Evolutionary conservation across 2,888 invertebrate species (phyloP), one percentile per base, ranked within the genome.

Genomic region (Netelia inedita): DNA sequence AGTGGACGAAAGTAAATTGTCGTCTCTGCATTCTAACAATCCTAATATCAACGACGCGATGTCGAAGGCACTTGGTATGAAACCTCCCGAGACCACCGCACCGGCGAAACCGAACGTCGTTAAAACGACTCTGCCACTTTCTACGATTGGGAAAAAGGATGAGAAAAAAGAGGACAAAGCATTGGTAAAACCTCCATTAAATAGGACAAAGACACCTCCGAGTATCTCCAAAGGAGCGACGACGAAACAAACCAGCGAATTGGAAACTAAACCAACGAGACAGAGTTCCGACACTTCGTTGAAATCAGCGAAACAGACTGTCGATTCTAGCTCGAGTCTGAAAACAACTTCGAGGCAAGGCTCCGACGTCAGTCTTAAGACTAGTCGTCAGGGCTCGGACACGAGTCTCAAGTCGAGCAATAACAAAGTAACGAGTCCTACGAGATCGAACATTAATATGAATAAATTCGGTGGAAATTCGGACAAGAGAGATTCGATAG

Each of bases 61-160:
- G 81, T 90, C 91, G 2, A 92, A 92, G 71, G 90, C 90, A 41
- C 81, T 90, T 21, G 90, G 89, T 59, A 89, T 87, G 88, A 92
- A 91, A 81, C 90, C 89, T 23, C 86, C 84, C 79, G 89, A 89
- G 11, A 88, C 83, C 16, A 23, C 76, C 2, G 65, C 78, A 10
- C 63, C 83, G 1, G 86, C 88, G 6, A 91, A 92, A 76, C 87
- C 92, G 5, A 35, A 35, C 35, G 6, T 35, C 6, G 35, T 6
- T 35, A 35, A 35, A 35, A 88, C 87, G n/a, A 88, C 90, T 79
- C 89, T 91, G 53, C 76, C 90, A 35, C 87, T 91, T 1, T 79
- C 90, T 0, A 80, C 88, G 16, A 83, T 59, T 65, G 16, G 75
- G 19, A 88, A 88, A 41, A 86, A 72, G 19, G 85, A 80, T 2